Evolutionary conservation across 2,797 vertebrate species (phyloP).

Genomic region (Pristis pectinata): DNA sequence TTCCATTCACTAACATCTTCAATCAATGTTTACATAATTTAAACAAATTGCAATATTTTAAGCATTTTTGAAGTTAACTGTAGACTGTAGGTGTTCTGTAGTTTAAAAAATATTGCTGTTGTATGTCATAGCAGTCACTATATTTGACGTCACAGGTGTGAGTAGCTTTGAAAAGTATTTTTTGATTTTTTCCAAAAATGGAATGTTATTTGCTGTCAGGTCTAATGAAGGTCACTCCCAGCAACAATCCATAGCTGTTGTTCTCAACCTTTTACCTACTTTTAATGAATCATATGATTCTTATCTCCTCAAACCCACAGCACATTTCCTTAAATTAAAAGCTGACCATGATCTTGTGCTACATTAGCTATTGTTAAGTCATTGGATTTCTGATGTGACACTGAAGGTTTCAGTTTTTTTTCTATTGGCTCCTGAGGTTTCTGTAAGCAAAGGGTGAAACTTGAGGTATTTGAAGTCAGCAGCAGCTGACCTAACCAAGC

Average conservation of each 20-base stretch:
- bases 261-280: not conserved
- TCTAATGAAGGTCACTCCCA: too few species aligned
- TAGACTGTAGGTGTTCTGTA: not conserved
- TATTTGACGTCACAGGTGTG: not conserved
- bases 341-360: not conserved
- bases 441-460: too few species aligned
- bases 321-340: not conserved
- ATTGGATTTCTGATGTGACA: not conserved
- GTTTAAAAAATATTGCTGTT: not conserved
- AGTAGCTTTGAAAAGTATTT: not conserved
- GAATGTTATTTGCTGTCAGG: not conserved
- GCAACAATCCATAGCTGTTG: not conserved
- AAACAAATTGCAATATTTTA: conserved; percentile 22
- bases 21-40: conserved; percentile 8
- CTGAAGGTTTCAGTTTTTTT: too few species aligned
- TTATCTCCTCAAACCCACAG: not conserved
- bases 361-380: not conserved
- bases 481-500: not conserved
- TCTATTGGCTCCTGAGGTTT: not conserved
- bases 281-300: not conserved
- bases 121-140: not conserved
- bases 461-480: not conserved
- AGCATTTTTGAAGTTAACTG: conserved; percentile 24
- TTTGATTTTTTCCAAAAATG: not conserved
- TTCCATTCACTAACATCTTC: not conserved